Base-by-base conservation (phyloP, 2,888 invertebrate genomes). In the Anthoptus insignis region DNA sequence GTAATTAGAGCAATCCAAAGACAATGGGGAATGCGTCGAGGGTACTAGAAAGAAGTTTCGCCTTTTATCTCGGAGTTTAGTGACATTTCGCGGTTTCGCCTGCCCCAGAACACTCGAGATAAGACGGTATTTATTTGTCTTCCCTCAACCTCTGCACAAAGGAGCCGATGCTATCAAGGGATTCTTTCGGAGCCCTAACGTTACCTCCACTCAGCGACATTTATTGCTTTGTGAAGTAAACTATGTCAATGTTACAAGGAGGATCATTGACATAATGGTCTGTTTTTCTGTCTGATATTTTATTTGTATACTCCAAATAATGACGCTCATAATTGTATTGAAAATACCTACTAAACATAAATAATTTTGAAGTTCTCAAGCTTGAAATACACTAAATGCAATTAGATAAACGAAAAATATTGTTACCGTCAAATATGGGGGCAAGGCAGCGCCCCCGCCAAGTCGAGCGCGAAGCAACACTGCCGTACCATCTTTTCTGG, bases 121-220 rank as follows among this genome's bases (percentile, higher is more conserved):
- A 89, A 86, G 81, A 73, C 68, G 74, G 78, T 85, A 86, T 89
- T 87, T 88, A 88, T 88, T 89, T 86, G 83, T 83, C 74, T 70
- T 70, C 74, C 73, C 64, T 68, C 67, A 73, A 74, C 73, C 75
- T 74, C 75, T 70, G 71, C 69, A 75, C 76, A 79, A 76, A 74
- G 69, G 68, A 70, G 66, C 66, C 67, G 78, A 82, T 82, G 68
- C 73, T 81, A 81, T 83, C 84, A 68, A 73, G 71, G 71, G 71
- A 72, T 76, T 76, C 75, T 76, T 77, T 76, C 70, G 39, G 34
- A 56, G 68, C 60, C 61, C 68, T 68, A 73, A 75, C 54, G 65
- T 66, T 64, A 61, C 52, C 63, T 56, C 57, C 60, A 57, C 61
- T 68, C 54, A 45, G 59, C 47, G 50, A 56, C 63, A 65, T 70